Evolutionary conservation across 2,113 vertebrate genomes (phyloP), one percentile per base, ranked within the genome.

Genomic region (Lepus europaeus): DNA sequence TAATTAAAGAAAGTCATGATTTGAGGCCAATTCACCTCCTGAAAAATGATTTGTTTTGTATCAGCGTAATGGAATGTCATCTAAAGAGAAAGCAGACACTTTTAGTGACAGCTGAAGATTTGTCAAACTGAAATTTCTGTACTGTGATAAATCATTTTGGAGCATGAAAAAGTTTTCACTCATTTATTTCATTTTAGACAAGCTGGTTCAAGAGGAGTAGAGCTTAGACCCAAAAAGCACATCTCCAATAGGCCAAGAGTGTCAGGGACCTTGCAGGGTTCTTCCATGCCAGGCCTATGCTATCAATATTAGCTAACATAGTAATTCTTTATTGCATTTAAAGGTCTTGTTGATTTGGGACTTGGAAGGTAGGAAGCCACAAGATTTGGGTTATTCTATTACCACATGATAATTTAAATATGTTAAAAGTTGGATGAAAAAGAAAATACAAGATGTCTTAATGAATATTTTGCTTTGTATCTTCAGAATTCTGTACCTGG

Each of bases 11-110:
- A 80, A 94, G 39, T 56, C 27, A 87, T 88, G 70, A 87, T 83
- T 91, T 94, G 76, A 31, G 76, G 91, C 92, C 86, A 90, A 9
- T 74, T 31, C 0, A 23, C 27, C 72, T 86, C 7, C 56, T 89
- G 93, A 87, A 92, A 94, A 69, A 80, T 96, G 85, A 94, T 87
- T 94, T 93, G 93, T 80, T 92, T 74, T 82, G 69, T 11, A 27
- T 56, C 61, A 83, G 13, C 66, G 69, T 91, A 96, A 91, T 96
- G 72, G 68, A 93, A 96, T 97, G 87, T 87, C 93, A 96, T 94
- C 91, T 56, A 56, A 39, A 94, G 20, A 94, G 87, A 92, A 91
- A 97, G 68, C 64, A 86, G 93, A 91, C 64, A 83, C 27, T 68
- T 83, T 87, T 89, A 94, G 14, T 93, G 95, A 94, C 73, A 88